Percentiles rank a stretch among this genome's conserved stretches.
Evolutionary conservation across 2,888 invertebrate species (phyloP).

Genomic region (Lasiommata megera): DNA sequence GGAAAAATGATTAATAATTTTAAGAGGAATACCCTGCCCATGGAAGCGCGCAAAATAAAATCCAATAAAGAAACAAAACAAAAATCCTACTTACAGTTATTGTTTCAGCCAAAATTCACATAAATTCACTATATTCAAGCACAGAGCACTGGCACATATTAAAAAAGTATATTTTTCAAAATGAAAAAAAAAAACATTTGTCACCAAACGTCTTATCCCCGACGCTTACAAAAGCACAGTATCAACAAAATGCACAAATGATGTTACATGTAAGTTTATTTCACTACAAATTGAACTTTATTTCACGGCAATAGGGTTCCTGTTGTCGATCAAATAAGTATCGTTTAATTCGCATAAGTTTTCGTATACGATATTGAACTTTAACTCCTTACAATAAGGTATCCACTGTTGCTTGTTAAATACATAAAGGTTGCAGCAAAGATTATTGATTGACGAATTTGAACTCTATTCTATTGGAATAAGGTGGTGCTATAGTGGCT

Average conservation of each 20-base stretch:
- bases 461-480: constrained; percentile 6
- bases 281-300: constrained; percentile 10
- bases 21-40: too few relatives aligned
- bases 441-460: neutral
- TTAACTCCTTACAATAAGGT: neutral
- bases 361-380: neutral
- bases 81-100: neutral
- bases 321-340: neutral
- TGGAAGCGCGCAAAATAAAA: too few relatives aligned
- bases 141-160: neutral
- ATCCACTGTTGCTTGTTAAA: neutral
- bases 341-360: neutral
- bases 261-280: neutral
- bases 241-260: neutral
- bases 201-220: constrained; percentile 12
- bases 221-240: constrained; percentile 10
- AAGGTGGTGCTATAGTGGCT: neutral
- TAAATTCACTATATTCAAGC: neutral
- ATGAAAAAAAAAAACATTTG: neutral
- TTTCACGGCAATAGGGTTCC: neutral
- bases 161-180: neutral
- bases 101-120: neutral
- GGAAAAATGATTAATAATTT: too few relatives aligned
- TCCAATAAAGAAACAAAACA: too few relatives aligned
- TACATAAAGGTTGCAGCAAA: neutral